Evolutionary conservation across 2,113 vertebrate genomes (phyloP).

Genomic region (Eretmochelys imbricata): DNA sequence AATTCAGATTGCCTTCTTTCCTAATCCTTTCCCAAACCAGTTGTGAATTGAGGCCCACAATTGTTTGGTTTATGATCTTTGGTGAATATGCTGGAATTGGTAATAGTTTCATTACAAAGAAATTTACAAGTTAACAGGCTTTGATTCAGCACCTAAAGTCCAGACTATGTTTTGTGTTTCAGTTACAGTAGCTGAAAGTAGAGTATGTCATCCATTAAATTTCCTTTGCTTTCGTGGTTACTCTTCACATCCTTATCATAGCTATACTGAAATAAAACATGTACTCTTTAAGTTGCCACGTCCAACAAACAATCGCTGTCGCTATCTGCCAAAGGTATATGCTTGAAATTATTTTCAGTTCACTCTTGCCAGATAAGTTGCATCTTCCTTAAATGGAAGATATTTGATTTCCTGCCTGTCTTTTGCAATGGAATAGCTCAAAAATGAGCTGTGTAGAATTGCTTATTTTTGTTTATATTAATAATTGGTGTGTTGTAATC

Average conservation of each 20-base stretch:
- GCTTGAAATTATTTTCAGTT: not conserved
- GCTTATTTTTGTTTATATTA: not conserved
- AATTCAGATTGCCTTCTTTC: not conserved
- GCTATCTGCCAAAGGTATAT: not conserved
- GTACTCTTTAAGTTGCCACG: not conserved
- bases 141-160: not conserved
- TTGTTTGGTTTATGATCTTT: not conserved
- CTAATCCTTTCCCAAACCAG: not conserved
- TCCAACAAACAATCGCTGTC: not conserved
- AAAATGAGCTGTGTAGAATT: not conserved
- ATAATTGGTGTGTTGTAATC: not conserved
- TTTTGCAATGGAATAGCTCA: not conserved
- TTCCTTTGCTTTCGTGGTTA: not conserved
- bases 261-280: conserved; percentile 3
- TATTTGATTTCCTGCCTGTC: not conserved
- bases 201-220: not conserved
- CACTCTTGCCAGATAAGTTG: not conserved
- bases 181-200: not conserved
- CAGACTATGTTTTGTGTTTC: not conserved
- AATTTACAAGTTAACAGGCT: not conserved
- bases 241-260: not conserved
- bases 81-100: not conserved
- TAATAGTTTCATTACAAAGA: not conserved
- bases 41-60: not conserved
- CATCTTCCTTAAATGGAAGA: not conserved